These are phyloP conservation scores for Pimephales promelas DNA, from an alignment of 2,113 vertebrate species.

Conservation along the genomic window DNA sequence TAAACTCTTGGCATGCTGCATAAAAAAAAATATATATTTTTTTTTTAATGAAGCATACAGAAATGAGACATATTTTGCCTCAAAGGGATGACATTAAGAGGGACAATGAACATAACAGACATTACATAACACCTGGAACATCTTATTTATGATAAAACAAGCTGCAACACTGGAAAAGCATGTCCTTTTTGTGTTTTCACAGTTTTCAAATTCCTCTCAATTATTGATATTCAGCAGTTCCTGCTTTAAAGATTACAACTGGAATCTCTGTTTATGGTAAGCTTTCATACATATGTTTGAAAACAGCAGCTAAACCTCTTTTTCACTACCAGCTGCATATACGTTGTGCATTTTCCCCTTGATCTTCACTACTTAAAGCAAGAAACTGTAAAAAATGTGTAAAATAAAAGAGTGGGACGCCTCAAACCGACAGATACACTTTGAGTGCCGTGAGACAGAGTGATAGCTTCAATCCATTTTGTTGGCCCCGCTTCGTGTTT, in stretches of 20 bases:
- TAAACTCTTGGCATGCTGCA: not conserved
- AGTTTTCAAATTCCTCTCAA: constrained; percentile 26
- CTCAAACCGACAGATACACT: constrained; percentile 34
- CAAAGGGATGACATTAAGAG: not conserved
- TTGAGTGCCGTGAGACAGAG: constrained; percentile 26
- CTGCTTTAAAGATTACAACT: constrained; percentile 11
- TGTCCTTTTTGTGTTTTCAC: constrained; percentile 29
- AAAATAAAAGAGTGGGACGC: constrained; percentile 36
- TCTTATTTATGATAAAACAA: not conserved
- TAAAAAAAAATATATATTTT: not conserved
- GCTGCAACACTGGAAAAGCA: not conserved
- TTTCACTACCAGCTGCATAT: constrained; percentile 63
- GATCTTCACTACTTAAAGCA: constrained; percentile 65
- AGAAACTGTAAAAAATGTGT: constrained; percentile 41
- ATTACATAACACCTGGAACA: constrained; percentile 4
- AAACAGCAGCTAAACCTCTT: constrained; percentile 62
- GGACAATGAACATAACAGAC: not conserved
- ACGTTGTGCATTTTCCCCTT: constrained; percentile 62
- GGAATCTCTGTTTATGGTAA: constrained; percentile 17
- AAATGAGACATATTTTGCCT: not conserved
- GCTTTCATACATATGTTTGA: not conserved
- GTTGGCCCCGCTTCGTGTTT: constrained; percentile 63
- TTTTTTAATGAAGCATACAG: not conserved
- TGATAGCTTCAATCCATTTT: constrained; percentile 50
- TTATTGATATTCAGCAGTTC: constrained; percentile 34